These are phyloP conservation scores for Scaptomyza graminum DNA, from an alignment of 1,140 invertebrate species.

Conservation along the genomic window DNA sequence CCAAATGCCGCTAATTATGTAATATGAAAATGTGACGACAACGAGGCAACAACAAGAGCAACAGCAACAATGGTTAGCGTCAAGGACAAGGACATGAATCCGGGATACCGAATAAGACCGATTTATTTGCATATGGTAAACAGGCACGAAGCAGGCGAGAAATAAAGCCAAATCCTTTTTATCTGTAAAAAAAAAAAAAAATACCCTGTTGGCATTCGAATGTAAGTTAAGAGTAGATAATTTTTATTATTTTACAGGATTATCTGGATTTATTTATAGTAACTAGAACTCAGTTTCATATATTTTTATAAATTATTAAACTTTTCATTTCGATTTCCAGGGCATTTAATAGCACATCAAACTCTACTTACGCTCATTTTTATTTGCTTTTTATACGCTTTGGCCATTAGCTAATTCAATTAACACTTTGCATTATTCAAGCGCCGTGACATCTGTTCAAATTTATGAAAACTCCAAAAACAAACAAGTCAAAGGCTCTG, in stretches of 20 bases:
- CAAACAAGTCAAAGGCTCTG: not conserved
- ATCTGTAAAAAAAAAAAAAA: too few relatives aligned
- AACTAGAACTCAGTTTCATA: too few relatives aligned
- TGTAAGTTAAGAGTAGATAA: not conserved
- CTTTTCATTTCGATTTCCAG: slow-evolving; percentile 16
- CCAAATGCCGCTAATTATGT: slow-evolving; percentile 72
- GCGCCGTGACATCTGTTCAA: slow-evolving; percentile 19
- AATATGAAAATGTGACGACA: slow-evolving; percentile 79
- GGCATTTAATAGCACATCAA: not conserved
- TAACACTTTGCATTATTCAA: slow-evolving; percentile 63
- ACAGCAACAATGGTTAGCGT: slow-evolving; percentile 39
- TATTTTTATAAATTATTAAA: not conserved
- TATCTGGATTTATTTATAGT: too few relatives aligned
- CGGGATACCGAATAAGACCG: slow-evolving; percentile 22
- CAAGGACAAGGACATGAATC: slow-evolving; percentile 41
- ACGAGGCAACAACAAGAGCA: slow-evolving; percentile 46
- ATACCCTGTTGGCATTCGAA: slow-evolving; percentile 3
- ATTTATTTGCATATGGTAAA: slow-evolving; percentile 79
- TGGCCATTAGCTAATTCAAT: slow-evolving; percentile 69
- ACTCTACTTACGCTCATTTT: not conserved
- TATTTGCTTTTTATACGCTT: slow-evolving; percentile 26
- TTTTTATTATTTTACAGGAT: too few relatives aligned
- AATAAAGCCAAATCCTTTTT: slow-evolving; percentile 46
- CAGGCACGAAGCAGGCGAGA: slow-evolving; percentile 31
- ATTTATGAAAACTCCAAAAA: slow-evolving; percentile 1